A percentile compares a stretch with the other conserved stretches of the same genome.
Conservation (phyloP, 1,140 invertebrate genomes). For the Artemia franciscana region DNA sequence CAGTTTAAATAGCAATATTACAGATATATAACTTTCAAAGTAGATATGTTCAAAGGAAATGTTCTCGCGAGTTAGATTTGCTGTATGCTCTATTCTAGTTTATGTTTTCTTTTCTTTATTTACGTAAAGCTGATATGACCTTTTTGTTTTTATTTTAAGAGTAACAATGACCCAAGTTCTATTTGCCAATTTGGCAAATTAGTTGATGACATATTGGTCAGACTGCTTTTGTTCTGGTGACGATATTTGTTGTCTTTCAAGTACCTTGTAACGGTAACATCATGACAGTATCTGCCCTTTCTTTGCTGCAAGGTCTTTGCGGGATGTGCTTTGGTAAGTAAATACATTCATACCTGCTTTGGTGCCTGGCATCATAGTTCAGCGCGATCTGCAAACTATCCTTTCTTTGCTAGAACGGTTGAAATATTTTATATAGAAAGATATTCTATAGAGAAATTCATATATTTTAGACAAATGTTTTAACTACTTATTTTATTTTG, state of each 20-base stretch:
- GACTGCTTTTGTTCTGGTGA: constrained; percentile 56
- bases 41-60: too few species aligned
- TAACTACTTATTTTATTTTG: too few species aligned
- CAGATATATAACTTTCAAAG: too few species aligned
- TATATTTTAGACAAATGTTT: too few species aligned
- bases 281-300: constrained; percentile 43
- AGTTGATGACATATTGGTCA: constrained; percentile 79
- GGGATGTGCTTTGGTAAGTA: constrained; percentile 77
- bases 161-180: constrained; percentile 70
- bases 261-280: constrained; percentile 55
- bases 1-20: too few species aligned
- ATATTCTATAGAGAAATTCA: constrained; percentile 1
- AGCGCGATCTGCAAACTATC: constrained; percentile 22
- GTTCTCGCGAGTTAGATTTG: too few species aligned
- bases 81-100: too few species aligned
- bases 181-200: constrained; percentile 70
- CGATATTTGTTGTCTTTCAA: constrained; percentile 56
- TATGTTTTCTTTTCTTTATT: too few species aligned
- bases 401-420: constrained; percentile 18
- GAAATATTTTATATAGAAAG: not conserved
- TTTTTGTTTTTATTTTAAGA: too few species aligned
- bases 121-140: too few species aligned
- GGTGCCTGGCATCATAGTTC: too few species aligned
- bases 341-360: too few species aligned
- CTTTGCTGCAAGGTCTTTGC: constrained; percentile 50